Evolutionary conservation across 1,140 invertebrate genomes (phyloP), one percentile per base, ranked within the genome.

Genomic region (Euura lappo): DNA sequence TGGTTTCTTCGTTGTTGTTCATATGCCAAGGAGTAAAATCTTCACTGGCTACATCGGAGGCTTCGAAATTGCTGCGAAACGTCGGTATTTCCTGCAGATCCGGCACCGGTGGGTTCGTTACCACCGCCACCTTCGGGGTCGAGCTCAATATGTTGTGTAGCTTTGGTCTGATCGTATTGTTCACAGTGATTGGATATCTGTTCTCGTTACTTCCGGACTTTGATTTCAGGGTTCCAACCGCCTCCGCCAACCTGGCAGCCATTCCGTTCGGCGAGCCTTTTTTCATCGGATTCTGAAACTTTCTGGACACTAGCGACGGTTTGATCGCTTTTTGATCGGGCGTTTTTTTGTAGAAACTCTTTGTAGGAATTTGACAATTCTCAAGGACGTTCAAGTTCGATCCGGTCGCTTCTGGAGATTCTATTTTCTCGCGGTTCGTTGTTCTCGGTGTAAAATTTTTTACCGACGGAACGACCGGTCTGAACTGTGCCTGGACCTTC

Each of bases 1-100:
- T 28, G 13, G 13, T 45, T 68, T 67, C 44, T 10, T 72, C 42
- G 11, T 44, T 10, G 66, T 44, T 8, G 67, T 28, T 8, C 8
- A 45, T 6, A 65, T 71, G 42, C 45, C 51, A 60, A n/a, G 51
- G 51, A 60, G 10, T 60, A n/a, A 60, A 60, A 8, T 11, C 13
- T 60, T 60, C 51, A 2, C 13, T n/a, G 8, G 51, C 8, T 11
- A 60, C 13, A 60, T 8, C 51, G 13, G 51, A 60, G 10, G 51
- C 5, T 11, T 74, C 72, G 44, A 71, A 6, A 28, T 10, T 74
- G n/a, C 60, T 68, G 47, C 44, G 7, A 4, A 44, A 44, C n/a
- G 28, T 70, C 44, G 4, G 45, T 42, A n/a, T 70, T 51, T 11
- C 67, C 68, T 11, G 46, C 44, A 45, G 28, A 70, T 74, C 28